Evolutionary conservation across 2,888 invertebrate genomes (phyloP).

Genomic region (Leptinotarsa peninsularis): DNA sequence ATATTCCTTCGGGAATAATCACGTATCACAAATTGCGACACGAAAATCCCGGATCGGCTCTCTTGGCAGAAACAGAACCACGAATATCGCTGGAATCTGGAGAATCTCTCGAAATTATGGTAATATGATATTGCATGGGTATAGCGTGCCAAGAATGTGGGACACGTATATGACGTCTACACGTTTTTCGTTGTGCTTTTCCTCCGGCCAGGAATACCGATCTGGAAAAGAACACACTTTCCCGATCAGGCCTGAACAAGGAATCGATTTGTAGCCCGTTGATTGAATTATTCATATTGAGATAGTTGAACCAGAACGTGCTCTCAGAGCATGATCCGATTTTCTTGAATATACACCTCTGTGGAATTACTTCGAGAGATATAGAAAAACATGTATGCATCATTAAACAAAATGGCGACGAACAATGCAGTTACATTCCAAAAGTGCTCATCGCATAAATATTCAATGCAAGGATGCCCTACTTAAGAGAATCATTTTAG

Average conservation of each 20-base stretch:
- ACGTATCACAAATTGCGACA: background rate
- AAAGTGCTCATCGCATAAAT: no score
- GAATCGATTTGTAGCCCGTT: background rate
- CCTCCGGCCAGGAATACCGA: background rate
- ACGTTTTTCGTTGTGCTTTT: background rate
- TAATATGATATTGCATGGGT: background rate
- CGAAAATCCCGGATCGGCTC: background rate
- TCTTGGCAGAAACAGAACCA: background rate
- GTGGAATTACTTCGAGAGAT: no score
- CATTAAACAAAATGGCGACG: no score
- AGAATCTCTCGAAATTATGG: conserved; percentile 9
- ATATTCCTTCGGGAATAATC: background rate
- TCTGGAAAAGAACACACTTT: background rate
- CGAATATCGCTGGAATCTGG: conserved; percentile 1
- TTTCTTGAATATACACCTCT: no score
- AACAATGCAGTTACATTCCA: no score
- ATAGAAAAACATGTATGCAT: no score
- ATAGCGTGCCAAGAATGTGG: background rate
- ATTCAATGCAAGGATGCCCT: no score
- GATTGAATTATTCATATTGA: background rate
- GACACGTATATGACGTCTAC: background rate
- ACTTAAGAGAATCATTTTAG: no score
- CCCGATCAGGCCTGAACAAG: background rate
- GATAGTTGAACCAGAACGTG: no score
- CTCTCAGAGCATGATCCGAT: no score